Evolutionary conservation across 2,797 vertebrate species (phyloP), one percentile per base, ranked within the genome.

Genomic region (Huso huso): DNA sequence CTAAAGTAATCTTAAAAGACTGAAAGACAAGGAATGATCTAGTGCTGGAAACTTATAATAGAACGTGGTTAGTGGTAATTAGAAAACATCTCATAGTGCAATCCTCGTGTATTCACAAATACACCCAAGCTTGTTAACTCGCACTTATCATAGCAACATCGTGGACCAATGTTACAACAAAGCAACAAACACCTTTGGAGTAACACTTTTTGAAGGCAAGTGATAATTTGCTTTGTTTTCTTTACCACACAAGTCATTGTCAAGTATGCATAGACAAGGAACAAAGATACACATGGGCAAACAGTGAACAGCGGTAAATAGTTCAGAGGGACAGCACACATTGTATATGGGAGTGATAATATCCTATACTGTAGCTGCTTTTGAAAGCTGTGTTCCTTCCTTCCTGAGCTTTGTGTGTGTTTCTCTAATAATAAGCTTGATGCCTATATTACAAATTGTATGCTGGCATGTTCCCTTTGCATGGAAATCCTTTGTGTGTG

Each of bases 211-310:
- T 66, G 69, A 72, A 74, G 51, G 81, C 77, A 74, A 15, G 15
- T 48, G 50, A 84, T 82, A 70, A 74, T 75, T 68, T 18, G 55
- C 71, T n/a, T 11, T 73, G 72, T 74, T 79, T 82, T 79, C 81
- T 84, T 83, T 83, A 80, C 84, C 83, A 84, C 77, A 77, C 58
- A 84, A 78, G 82, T 83, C 64, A 18, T 9, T 7, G 13, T 58
- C 65, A 66, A 10, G 37, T 37, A 37, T 37, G 37, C 37, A 4
- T 37, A 37, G 37, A 37, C 5, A 37, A 18, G 18, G 18, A 18
- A 37, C 37, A 37, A 37, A 37, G 37, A 37, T 37, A 37, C 37
- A 37, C 37, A 37, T 4, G 5, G 37, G 37, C 37, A 37, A 4
- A 5, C 37, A 37, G 37, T 37, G 37, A 37, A 37, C 37, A 37